These are phyloP conservation scores for Coreius guichenoti DNA, from an alignment of 2,797 vertebrate species.

Conservation along the genomic window DNA sequence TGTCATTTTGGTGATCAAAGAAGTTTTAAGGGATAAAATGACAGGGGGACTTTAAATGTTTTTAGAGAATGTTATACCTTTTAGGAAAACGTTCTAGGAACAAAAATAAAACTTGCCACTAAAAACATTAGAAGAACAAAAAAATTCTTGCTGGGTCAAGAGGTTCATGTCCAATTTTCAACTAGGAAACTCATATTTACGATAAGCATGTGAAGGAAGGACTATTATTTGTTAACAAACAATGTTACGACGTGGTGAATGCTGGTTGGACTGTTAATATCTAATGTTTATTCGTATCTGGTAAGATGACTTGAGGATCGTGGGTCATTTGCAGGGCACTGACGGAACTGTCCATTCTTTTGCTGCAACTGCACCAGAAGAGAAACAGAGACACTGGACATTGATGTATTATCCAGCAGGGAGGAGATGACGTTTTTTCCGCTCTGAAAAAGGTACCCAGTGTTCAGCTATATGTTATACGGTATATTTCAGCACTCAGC, in stretches of 20 bases:
- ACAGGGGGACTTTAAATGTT: too few species aligned
- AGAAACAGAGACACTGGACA: constrained; percentile 51
- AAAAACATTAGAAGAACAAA: neutral
- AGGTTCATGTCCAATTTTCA: neutral
- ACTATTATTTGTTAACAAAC: neutral
- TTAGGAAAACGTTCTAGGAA: neutral
- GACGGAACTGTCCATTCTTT: constrained; percentile 26
- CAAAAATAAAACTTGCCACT: neutral
- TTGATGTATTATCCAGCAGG: constrained; percentile 41
- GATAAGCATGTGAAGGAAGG: neutral
- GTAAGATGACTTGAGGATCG: neutral
- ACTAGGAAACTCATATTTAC: neutral
- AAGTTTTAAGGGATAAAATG: too few species aligned
- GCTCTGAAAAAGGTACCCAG: constrained; percentile 32
- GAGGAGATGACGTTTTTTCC: constrained; percentile 51
- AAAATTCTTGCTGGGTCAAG: neutral
- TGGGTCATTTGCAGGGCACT: constrained; percentile 29
- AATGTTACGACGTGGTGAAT: neutral
- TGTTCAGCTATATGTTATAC: neutral
- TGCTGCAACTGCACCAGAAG: constrained; percentile 43
- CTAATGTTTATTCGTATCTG: constrained; percentile 29
- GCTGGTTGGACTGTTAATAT: neutral
- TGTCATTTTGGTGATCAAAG: too few species aligned
- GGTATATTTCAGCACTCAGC: constrained; percentile 12
- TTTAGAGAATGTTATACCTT: neutral